Conservation (phyloP, 2,113 vertebrate species). For the Mohoua ochrocephala region DNA sequence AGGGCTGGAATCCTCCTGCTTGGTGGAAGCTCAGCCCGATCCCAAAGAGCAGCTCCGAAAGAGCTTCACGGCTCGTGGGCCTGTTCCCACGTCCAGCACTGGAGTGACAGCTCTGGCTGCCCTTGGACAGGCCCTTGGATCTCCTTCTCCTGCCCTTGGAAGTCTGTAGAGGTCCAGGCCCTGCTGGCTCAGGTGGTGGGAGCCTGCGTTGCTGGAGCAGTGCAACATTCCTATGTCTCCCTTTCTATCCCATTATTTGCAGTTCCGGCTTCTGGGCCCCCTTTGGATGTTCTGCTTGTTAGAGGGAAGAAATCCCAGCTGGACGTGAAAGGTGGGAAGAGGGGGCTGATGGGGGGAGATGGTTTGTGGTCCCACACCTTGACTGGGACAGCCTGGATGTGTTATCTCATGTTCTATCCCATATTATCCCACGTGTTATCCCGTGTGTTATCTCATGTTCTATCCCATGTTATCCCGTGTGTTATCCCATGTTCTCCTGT, state of each 20-base stretch:
- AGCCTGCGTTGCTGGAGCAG: fast-evolving
- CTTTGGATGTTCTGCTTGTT: fast-evolving
- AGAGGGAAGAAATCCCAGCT: neutral
- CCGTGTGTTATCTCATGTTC: neutral
- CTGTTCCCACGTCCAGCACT: too few species aligned
- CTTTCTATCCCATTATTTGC: fast-evolving
- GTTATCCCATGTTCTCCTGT: neutral
- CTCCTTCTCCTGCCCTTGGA: neutral
- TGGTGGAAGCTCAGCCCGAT: neutral
- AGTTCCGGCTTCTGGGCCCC: neutral
- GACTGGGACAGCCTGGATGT: neutral
- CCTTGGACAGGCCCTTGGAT: neutral
- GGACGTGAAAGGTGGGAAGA: neutral
- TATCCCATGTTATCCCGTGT: fast-evolving
- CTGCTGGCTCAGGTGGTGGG: neutral
- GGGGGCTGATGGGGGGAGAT: neutral
- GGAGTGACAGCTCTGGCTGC: neutral
- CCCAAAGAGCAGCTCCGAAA: fast-evolving
- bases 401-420: neutral
- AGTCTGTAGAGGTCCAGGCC: too few species aligned
- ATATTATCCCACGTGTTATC: neutral
- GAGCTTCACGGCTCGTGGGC: fast-evolving
- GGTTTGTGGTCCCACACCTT: neutral
- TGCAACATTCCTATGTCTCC: too few species aligned
- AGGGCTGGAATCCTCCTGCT: neutral